Evolutionary conservation across 2,888 invertebrate species (phyloP), one percentile per base, ranked within the genome.

Genomic region (Plebejus argus): DNA sequence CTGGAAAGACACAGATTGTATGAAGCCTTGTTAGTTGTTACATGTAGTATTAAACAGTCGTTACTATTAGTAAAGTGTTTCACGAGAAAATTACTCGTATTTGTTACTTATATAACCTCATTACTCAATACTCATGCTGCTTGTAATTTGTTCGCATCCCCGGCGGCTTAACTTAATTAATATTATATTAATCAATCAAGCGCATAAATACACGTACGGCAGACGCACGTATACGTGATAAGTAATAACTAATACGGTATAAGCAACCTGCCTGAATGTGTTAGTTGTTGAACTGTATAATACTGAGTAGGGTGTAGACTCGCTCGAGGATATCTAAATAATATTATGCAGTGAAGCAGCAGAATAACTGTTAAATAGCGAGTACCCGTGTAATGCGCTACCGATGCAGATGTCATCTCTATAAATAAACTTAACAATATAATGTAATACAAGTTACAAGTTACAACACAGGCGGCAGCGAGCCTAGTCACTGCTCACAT

Each of bases 401-500:
- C 18, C 71, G 35, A 71, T 39, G 71, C 18, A 39, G 35, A 71
- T 39, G 71, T 71, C 71, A 71, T 20, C 71, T 35, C 71, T 71
- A 45, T 45, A 72, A 39, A 72, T 72, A 72, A 72, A 72, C 20
- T 39, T 20, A 72, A 45, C 15, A 23, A 45, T 45, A 33, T 28
- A 61, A 1, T 66, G 15, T 33, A 33, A 61, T 23, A 66, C n/a
- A n/a, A n/a, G n/a, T n/a, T n/a, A n/a, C n/a, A n/a, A n/a, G n/a
- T n/a, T n/a, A n/a, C 66, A 18, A 33, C 66, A 28, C 66, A 66
- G 28, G 66, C 33, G 15, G 66, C 18, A 66, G 66, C 66, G 66
- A 28, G 15, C 28, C 61, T 66, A 28, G 28, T 28, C 28, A 28
- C 28, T 28, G 28, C 58, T 58, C 23, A 61, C 66, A 15, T 66